phyloP scores from a whole-genome alignment of 2,888 invertebrate species.

The Plebejus melissa region DNA sequence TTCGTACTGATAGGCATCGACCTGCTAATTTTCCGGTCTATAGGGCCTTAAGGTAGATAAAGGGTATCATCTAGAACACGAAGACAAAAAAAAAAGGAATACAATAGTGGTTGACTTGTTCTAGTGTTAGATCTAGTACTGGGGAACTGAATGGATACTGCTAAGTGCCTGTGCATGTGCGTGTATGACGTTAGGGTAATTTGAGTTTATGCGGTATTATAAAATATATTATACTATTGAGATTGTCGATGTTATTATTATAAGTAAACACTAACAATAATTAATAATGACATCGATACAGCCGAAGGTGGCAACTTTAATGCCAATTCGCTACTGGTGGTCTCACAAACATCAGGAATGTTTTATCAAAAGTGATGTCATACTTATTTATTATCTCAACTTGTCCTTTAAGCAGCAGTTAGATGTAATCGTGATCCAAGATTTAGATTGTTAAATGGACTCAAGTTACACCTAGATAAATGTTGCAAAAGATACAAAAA shows the following conservation, averaged over 20 bases:
- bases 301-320: slow-evolving; percentile 21
- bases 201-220: background rate
- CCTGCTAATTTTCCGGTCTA: no score
- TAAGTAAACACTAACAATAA: background rate
- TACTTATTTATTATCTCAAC: slow-evolving; percentile 17
- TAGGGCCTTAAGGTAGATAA: background rate
- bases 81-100: no score
- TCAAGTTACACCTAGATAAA: background rate
- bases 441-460: background rate
- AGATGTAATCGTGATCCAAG: slow-evolving; percentile 5
- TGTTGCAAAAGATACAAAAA: background rate
- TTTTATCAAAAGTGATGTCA: slow-evolving; percentile 14
- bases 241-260: background rate
- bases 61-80: no score
- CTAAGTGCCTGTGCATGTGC: background rate
- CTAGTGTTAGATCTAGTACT: background rate
- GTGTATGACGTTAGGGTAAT: background rate
- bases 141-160: background rate
- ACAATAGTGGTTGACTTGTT: background rate
- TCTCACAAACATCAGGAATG: slow-evolving; percentile 13
- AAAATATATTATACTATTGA: background rate
- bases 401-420: slow-evolving; percentile 13
- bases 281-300: slow-evolving; percentile 23
- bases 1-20: no score
- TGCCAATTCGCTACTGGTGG: slow-evolving; percentile 18